Evolutionary conservation across 2,888 invertebrate genomes (phyloP), one percentile per base, ranked within the genome.

Genomic region (Ophraella communa): DNA sequence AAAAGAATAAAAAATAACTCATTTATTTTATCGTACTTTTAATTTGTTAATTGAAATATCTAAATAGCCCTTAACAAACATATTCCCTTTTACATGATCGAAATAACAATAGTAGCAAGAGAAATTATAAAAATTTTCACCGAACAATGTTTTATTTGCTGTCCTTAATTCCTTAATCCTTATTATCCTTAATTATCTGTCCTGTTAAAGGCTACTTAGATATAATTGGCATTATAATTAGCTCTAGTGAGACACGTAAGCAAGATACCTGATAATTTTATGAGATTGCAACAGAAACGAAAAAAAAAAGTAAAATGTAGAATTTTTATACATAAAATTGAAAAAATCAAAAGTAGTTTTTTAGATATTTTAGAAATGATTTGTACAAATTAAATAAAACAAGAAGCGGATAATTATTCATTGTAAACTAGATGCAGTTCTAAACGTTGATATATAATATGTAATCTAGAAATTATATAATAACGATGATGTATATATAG

Each of bases 331-430:
- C 82, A 80, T 75, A 80, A 75, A n/a, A n/a, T n/a, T n/a, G n/a
- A n/a, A 17, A 39, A 80, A 81, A 80, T 80, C 80, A 81, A 82
- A 81, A 80, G 82, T 83, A 83, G 82, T 83, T 83, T 82, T 83
- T 75, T 82, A 83, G 82, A 79, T 78, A 80, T 81, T 81, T 81
- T 82, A 82, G 81, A 79, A 67, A 79, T 78, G 79, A 80, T 81
- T 81, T 81, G 81, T 81, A 81, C 81, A 81, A 79, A 81, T 74
- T 68, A 68, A 70, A 63, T 53, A 47, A 60, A 24, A 47, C 30
- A 30, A n/a, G 30, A 30, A 30, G 30, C 30, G 30, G 30, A 24
- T 30, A 54, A 61, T 65, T 71, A 75, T 77, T 75, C 73, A 74
- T 77, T 27, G 49, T 75, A 78, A 77, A 76, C 71, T 79, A 79